Percentiles rank a stretch among this genome's conserved stretches.
Evolutionary conservation across 2,113 vertebrate genomes (phyloP).

Genomic region (Grus americana): DNA sequence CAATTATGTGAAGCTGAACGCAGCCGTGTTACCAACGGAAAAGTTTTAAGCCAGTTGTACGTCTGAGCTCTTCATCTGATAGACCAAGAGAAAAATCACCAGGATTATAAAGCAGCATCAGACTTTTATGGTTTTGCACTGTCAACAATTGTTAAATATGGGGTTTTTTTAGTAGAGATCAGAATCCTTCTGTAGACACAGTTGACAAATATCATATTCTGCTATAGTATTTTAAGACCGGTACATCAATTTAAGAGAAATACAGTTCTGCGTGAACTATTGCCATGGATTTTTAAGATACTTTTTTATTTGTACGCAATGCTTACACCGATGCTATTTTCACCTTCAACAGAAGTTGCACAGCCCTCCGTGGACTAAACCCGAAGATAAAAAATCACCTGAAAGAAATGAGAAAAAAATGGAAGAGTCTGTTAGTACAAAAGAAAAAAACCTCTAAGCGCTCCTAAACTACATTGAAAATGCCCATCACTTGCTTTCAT

Average conservation of each 20-base stretch:
- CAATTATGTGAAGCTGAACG: not conserved
- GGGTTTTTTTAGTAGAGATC: not conserved
- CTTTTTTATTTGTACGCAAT: not conserved
- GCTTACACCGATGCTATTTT: constrained; percentile 11
- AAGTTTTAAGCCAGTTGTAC: not conserved
- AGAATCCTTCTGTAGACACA: not conserved
- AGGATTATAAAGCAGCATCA: not conserved
- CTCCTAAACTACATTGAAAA: not conserved
- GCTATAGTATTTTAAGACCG: not conserved
- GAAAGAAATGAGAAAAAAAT: constrained; percentile 56
- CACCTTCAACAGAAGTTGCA: constrained; percentile 66
- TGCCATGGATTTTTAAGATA: not conserved
- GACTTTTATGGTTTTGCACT: not conserved
- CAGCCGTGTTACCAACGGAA: not conserved
- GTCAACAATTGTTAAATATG: not conserved
- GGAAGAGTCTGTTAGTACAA: constrained; percentile 38
- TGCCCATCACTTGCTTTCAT: constrained; percentile 28
- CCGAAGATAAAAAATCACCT: constrained; percentile 46
- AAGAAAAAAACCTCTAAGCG: constrained; percentile 66
- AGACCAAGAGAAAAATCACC: not conserved
- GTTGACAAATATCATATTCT: fast-evolving
- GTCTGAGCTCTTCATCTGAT: not conserved
- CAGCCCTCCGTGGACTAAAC: constrained; percentile 62
- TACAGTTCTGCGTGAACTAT: not conserved
- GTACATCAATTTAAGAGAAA: not conserved